These are phyloP conservation scores for Ditula angustiorana DNA, from an alignment of 2,888 invertebrate species.

Conservation along the genomic window DNA sequence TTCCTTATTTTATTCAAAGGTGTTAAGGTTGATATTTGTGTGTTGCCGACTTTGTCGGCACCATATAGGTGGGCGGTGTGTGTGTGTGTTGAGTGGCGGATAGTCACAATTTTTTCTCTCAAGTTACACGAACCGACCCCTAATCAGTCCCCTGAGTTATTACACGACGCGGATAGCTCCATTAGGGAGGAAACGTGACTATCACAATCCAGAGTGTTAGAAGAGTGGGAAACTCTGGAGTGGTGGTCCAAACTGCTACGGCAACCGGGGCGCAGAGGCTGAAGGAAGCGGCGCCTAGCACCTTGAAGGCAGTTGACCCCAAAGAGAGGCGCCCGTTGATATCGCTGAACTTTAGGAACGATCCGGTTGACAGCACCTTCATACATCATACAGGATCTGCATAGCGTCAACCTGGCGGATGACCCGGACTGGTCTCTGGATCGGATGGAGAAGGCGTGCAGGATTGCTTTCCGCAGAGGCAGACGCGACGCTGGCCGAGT, in stretches of 20 bases:
- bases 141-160: no score
- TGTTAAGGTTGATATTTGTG: no score
- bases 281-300: constrained; percentile 23
- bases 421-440: constrained; percentile 10
- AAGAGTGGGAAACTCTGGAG: constrained; percentile 39
- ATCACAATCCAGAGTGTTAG: no score
- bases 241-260: constrained; percentile 34
- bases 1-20: no score
- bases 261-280: constrained; percentile 19
- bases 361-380: not conserved
- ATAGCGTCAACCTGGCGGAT: constrained; percentile 21
- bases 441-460: not conserved
- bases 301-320: constrained; percentile 21
- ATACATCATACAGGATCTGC: constrained; percentile 7
- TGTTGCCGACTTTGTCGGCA: no score
- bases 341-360: not conserved
- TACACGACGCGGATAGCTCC: no score
- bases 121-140: no score
- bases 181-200: no score
- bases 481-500: not conserved
- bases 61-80: no score
- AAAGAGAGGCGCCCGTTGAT: constrained; percentile 22
- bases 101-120: no score
- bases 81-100: no score
- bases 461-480: constrained; percentile 3